These are phyloP conservation scores for Phacellophora camtschatica DNA, from an alignment of 30 jellyfish, hydroid and myxozoan genomes.

Conservation along the genomic window DNA sequence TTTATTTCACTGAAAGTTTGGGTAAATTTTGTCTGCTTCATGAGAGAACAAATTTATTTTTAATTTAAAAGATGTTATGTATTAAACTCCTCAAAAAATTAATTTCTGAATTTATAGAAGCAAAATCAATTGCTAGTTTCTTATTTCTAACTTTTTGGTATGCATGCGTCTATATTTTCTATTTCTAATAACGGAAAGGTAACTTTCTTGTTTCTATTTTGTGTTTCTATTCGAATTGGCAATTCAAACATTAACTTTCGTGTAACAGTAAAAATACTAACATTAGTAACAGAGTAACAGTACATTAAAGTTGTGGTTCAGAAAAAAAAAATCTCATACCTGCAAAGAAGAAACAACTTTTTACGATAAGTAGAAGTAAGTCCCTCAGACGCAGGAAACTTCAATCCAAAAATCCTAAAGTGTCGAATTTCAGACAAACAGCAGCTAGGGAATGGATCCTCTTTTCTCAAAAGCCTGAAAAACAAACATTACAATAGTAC, in stretches of 20 bases:
- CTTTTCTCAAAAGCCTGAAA: conserved; percentile 12
- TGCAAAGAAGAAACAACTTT: conserved; percentile 38
- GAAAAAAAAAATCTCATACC: neutral
- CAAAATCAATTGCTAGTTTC: no score
- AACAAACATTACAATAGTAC: neutral
- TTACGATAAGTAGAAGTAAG: conserved; percentile 10
- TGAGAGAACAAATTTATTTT: no score
- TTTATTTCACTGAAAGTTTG: no score
- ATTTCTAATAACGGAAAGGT: no score
- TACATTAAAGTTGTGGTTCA: neutral
- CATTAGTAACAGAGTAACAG: neutral
- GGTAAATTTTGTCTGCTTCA: no score
- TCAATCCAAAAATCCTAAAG: conserved; percentile 7
- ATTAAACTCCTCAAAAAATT: no score
- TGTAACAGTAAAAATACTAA: no score
- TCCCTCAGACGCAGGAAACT: conserved; percentile 39
- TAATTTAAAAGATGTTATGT: no score
- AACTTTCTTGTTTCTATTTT: neutral
- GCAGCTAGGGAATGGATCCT: conserved; percentile 23
- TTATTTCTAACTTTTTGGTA: no score
- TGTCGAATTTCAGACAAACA: neutral
- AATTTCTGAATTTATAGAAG: no score
- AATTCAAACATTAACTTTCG: no score
- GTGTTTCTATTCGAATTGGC: neutral
- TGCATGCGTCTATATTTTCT: no score